phyloP scores from a whole-genome alignment of 2,888 invertebrate species.

The Callosobruchus maculatus region DNA sequence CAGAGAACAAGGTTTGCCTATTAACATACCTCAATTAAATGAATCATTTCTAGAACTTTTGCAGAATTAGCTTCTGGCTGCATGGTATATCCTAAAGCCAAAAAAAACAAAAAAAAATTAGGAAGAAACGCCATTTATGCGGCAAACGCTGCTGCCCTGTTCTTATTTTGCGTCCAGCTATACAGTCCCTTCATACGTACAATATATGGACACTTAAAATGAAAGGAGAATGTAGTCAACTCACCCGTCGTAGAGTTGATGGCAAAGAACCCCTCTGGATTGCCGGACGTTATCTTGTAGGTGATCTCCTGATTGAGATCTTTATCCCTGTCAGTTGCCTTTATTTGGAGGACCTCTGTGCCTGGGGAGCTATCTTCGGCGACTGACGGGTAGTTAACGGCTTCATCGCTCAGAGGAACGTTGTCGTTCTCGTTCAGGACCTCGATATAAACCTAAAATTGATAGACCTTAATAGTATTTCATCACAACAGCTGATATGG shows the following conservation, averaged over 20 bases:
- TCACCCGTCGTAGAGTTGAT: conserved; percentile 82
- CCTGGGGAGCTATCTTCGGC: conserved; percentile 75
- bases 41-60: no score
- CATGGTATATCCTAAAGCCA: no score
- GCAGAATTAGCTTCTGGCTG: no score
- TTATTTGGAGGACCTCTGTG: conserved; percentile 69
- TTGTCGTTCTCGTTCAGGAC: conserved; percentile 94
- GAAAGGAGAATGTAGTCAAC: no score
- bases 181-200: no score
- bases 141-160: no score
- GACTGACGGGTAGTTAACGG: conserved; percentile 80
- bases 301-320: conserved; percentile 64
- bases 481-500: not conserved
- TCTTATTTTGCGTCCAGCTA: no score
- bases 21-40: no score
- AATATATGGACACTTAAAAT: no score
- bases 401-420: conserved; percentile 81
- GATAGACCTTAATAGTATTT: conserved; percentile 1
- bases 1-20: no score
- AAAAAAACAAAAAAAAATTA: no score
- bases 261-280: conserved; percentile 86
- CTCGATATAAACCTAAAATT: conserved; percentile 69
- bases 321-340: conserved; percentile 77
- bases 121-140: no score
- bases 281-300: conserved; percentile 85